Evolutionary conservation across 1,140 invertebrate species (phyloP).

Genomic region (Zeugodacus cucurbitae): DNA sequence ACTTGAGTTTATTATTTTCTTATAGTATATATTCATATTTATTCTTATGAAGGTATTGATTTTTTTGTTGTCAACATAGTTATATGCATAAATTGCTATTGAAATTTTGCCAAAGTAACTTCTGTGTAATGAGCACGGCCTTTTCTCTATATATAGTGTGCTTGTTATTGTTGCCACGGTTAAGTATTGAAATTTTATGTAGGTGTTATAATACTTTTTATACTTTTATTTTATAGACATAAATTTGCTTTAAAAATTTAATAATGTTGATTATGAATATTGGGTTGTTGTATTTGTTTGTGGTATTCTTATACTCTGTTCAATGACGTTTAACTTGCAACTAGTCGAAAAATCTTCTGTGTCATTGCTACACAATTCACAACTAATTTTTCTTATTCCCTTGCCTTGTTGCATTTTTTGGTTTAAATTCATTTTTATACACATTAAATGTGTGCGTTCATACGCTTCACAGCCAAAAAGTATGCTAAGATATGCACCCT

Average conservation of each 20-base stretch:
- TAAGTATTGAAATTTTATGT: neutral
- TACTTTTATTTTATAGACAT: too few species aligned
- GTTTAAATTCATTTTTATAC: neutral
- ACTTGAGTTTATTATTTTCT: neutral
- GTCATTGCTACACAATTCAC: neutral
- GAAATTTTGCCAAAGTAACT: slow-evolving; percentile 24
- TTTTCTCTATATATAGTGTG: neutral
- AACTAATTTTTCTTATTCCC: neutral
- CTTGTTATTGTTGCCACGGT: neutral
- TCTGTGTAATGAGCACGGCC: neutral
- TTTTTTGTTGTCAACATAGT: neutral
- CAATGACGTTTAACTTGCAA: neutral
- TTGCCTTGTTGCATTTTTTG: neutral
- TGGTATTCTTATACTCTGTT: neutral
- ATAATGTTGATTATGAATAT: too few species aligned
- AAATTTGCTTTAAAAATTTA: neutral
- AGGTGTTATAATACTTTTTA: too few species aligned
- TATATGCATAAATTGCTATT: neutral
- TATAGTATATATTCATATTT: neutral
- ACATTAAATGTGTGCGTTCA: neutral
- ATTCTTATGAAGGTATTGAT: slow-evolving; percentile 19
- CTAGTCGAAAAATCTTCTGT: neutral
- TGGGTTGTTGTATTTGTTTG: neutral
- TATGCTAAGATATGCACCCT: neutral
- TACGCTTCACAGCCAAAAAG: neutral